These are phyloP conservation scores for Stenotaenia linearis DNA, from an alignment of 2,888 invertebrate genomes.

Conservation along the genomic window DNA sequence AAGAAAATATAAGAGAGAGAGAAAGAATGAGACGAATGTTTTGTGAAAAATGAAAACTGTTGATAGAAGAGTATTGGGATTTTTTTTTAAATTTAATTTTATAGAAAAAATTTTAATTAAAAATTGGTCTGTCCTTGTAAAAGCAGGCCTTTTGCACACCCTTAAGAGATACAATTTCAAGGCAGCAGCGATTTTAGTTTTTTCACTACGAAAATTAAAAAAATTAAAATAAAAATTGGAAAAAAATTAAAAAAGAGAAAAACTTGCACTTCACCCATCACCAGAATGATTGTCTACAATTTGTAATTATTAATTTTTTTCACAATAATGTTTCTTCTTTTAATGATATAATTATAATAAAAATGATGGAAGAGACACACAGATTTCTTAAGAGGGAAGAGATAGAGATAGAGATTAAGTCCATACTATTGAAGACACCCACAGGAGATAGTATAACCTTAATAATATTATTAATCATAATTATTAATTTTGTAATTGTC, in stretches of 20 bases:
- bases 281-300: conserved; percentile 32
- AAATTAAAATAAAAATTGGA: too few relatives aligned
- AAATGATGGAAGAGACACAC: neutral
- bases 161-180: conserved; percentile 34
- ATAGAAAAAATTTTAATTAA: neutral
- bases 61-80: neutral
- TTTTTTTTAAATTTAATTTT: neutral
- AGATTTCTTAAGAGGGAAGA: neutral
- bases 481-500: neutral
- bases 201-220: neutral
- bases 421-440: neutral
- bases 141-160: conserved; percentile 24
- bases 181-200: neutral
- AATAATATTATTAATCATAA: neutral
- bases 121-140: neutral
- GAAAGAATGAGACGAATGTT: conserved; percentile 24
- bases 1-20: conserved; percentile 31
- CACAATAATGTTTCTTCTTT: neutral
- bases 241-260: neutral
- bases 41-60: conserved; percentile 29
- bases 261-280: conserved; percentile 4
- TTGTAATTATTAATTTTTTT: neutral
- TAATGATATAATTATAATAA: neutral
- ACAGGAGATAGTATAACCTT: neutral
- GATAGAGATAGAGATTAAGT: neutral